Percentiles rank a stretch among this genome's conserved stretches.
phyloP scores from a whole-genome alignment of 2,113 vertebrate genomes.

The Siniperca chuatsi region DNA sequence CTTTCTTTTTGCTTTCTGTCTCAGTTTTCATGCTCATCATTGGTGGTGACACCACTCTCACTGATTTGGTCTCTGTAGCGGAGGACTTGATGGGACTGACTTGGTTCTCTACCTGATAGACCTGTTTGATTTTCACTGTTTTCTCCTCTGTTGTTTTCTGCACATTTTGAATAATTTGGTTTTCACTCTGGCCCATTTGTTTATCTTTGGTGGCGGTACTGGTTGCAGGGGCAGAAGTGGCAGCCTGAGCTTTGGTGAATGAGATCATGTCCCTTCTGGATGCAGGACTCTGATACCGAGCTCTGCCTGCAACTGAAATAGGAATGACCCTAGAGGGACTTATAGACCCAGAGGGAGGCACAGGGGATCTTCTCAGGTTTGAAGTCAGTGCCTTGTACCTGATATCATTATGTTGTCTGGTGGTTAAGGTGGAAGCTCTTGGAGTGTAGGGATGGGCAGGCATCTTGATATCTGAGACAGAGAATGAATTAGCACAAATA shows the following conservation, averaged over 20 bases:
- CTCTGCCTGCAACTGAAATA: constrained; percentile 72
- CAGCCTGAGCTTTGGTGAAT: constrained; percentile 81
- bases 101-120: constrained; percentile 52
- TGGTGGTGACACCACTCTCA: constrained; percentile 67
- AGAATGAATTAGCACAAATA: constrained; percentile 47
- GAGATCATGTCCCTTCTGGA: constrained; percentile 83
- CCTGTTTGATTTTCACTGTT: constrained; percentile 68
- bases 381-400: constrained; percentile 76
- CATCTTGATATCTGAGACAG: constrained; percentile 86
- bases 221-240: constrained; percentile 58
- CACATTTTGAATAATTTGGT: constrained; percentile 58
- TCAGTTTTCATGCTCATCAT: constrained; percentile 58
- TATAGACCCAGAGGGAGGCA: constrained; percentile 64
- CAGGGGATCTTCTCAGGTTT: constrained; percentile 71
- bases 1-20: constrained; percentile 67
- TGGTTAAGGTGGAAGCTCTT: constrained; percentile 76
- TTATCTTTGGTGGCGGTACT: constrained; percentile 44
- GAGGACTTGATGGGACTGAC: constrained; percentile 47
- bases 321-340: constrained; percentile 73
- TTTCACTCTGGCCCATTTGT: constrained; percentile 33
- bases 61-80: constrained; percentile 61
- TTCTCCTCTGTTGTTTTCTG: constrained; percentile 76
- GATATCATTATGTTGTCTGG: constrained; percentile 80
- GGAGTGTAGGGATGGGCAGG: constrained; percentile 79
- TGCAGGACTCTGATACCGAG: constrained; percentile 75